A percentile compares a stretch with the other conserved stretches of the same genome.
These are phyloP conservation scores for Xenopus borealis DNA, from an alignment of 2,113 vertebrate genomes.

Conservation along the genomic window DNA sequence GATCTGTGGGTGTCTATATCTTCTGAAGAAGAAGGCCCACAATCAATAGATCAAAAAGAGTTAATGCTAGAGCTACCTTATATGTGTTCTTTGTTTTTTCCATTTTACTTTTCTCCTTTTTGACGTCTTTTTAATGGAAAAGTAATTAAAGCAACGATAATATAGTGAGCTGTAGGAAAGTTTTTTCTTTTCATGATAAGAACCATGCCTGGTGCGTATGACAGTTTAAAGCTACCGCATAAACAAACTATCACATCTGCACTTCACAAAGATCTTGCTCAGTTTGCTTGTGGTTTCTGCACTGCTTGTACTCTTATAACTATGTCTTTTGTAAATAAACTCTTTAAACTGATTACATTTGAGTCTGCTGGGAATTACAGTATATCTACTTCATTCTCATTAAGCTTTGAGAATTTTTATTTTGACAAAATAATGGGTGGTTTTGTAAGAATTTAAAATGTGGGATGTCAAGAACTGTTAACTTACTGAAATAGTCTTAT, in stretches of 20 bases:
- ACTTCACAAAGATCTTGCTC: slow-evolving; percentile 38
- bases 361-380: slow-evolving; percentile 56
- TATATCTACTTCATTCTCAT: slow-evolving; percentile 53
- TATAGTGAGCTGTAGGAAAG: too few species aligned
- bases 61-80: too few species aligned
- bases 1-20: too few species aligned
- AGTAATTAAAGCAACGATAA: too few species aligned
- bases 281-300: slow-evolving; percentile 27
- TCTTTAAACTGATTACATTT: slow-evolving; percentile 49
- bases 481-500: too few species aligned
- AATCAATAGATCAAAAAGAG: too few species aligned
- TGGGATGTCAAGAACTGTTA: slow-evolving; percentile 45
- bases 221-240: slow-evolving; percentile 2
- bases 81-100: too few species aligned
- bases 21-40: too few species aligned
- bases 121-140: too few species aligned
- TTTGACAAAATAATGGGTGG: slow-evolving; percentile 44
- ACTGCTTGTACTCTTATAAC: slow-evolving; percentile 55
- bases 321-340: slow-evolving; percentile 60
- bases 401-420: slow-evolving; percentile 49
- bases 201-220: background rate
- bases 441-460: slow-evolving; percentile 53
- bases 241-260: background rate
- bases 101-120: too few species aligned
- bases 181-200: background rate